These are phyloP conservation scores for Masticophis lateralis DNA, from an alignment of 2,797 vertebrate species.

Conservation along the genomic window DNA sequence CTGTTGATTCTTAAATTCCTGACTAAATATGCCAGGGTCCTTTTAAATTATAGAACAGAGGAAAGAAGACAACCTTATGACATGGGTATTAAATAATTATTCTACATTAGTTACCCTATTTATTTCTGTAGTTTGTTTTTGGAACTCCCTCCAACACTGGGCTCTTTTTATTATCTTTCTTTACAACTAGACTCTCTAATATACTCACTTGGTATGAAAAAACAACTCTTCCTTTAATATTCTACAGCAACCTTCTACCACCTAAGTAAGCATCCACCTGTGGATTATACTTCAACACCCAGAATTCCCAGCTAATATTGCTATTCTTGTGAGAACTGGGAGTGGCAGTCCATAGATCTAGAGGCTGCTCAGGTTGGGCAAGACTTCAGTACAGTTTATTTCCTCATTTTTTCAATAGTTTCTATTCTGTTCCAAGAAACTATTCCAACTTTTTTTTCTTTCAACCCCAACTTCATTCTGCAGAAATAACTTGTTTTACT, in stretches of 20 bases:
- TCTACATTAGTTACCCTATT: not conserved
- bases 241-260: not conserved
- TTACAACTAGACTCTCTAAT: not conserved
- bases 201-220: not conserved
- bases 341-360: not conserved
- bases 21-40: not conserved
- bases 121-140: not conserved
- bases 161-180: not conserved
- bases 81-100: not conserved
- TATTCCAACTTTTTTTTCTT: not conserved
- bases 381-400: not conserved
- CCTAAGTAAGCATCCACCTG: not conserved
- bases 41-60: not conserved
- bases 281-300: not conserved
- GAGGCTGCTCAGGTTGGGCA: not conserved
- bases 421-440: not conserved
- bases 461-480: not conserved
- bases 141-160: not conserved
- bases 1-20: slow-evolving; percentile 5
- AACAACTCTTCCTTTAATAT: not conserved
- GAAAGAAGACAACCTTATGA: not conserved
- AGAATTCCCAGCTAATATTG: not conserved
- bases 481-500: not conserved
- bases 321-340: not conserved
- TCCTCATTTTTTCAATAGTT: not conserved